Conservation (phyloP, 2,797 vertebrate genomes). For the Alosa sapidissima region DNA sequence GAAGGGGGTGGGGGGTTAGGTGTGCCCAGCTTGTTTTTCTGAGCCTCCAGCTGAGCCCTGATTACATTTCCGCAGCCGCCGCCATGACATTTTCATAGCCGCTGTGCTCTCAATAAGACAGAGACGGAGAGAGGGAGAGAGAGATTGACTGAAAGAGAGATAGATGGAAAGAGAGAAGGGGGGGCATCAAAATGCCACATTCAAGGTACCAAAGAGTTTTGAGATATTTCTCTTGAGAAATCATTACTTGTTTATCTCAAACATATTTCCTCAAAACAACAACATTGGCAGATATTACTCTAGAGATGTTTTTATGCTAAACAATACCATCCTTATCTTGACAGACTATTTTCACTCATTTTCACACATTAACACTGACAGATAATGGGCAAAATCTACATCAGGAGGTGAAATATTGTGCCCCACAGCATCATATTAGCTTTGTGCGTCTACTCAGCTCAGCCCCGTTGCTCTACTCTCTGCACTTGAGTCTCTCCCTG, state of each 20-base stretch:
- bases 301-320: not conserved
- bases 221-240: conserved; percentile 21
- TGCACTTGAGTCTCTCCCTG: not conserved
- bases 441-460: not conserved
- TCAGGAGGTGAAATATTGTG: not conserved
- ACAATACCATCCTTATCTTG: not conserved
- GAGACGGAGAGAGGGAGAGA: conserved; percentile 2
- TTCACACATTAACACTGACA: not conserved
- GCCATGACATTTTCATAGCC: not conserved
- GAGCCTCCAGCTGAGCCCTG: conserved; percentile 18
- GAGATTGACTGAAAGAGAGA: not conserved
- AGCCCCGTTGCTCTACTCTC: not conserved
- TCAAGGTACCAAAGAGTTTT: not conserved
- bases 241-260: not conserved
- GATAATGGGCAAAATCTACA: not conserved
- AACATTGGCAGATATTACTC: not conserved
- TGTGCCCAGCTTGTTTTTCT: conserved; percentile 11
- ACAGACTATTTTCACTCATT: not conserved
- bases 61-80: conserved; percentile 20
- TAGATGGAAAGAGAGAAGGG: not conserved
- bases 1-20: not conserved
- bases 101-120: conserved; percentile 5
- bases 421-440: not conserved
- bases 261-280: not conserved
- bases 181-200: not conserved